Base-by-base conservation (phyloP, 2,113 vertebrate genomes). In the Oceanodroma tethys region DNA sequence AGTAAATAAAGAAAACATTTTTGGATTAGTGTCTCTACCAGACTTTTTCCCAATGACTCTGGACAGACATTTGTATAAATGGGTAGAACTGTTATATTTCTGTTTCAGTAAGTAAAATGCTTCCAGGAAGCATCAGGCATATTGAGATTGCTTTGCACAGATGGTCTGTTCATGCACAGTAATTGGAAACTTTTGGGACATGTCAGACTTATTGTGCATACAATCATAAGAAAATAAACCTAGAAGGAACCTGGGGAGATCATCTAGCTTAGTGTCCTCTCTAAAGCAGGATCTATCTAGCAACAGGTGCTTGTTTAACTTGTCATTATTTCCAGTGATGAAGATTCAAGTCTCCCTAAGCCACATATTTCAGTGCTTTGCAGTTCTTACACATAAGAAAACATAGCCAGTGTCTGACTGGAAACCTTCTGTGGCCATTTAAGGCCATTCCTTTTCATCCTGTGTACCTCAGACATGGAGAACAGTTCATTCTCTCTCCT, bases 151-250 rank as follows among this genome's bases (percentile, higher is more conserved):
- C 79, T 90, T 88, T 86, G 72, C 80, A 92, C 91, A 95, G 93
- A 96, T 96, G 93, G 86, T 86, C 59, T 84, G 40, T 67, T 92
- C 76, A 36, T 50, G 63, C 72, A 74, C 50, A 73, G 86, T 88
- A 95, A 92, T 84, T 96, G 63, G 83, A 96, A 96, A 94, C n/a
- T 87, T 91, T 88, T 83, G 76, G 80, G 83, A 94, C 70, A 91
- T 83, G 45, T 88, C 80, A 95, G 82, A 48, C 55, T 84, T 83
- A 78, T 18, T 95, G 55, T 81, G 72, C 75, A 50, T 74, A 88
- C 38, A 91, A 71, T 88, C 67, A 59, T 63, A 74, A 50, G 45
- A 60, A 95, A 91, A 92, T 81, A 91, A 92, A 76, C 53, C 80
- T 78, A 91, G 67, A 81, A 91, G 26, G 65, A 91, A 91, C 12